Base-by-base conservation (phyloP, 2,113 vertebrate species). In the Upupa epops region DNA sequence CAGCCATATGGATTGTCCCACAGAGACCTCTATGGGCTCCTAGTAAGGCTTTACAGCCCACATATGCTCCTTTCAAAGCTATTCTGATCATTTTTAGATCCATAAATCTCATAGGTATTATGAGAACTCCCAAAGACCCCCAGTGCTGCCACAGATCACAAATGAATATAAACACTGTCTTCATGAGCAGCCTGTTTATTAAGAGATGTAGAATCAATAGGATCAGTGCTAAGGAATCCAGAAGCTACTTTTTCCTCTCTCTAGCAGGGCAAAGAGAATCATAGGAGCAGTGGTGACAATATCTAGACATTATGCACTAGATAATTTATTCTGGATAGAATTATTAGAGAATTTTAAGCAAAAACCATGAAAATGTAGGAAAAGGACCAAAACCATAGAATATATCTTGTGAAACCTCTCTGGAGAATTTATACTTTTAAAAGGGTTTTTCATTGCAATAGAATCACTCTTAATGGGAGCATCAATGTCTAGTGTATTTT, bases 11-110 rank as follows among this genome's bases (percentile, higher is more conserved):
- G 86, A 76, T 90, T 95, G 88, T 96, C 86, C 90, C 93, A 90
- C 88, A 96, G 94, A 95, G 94, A 96, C 92, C 73, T 80, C 93
- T 96, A 88, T 48, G 92, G 94, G 83, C 86, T 92, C 80, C 87
- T 79, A 79, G 70, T 61, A 81, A 82, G 55, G 25, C 54, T 95
- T 77, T 86, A 72, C 92, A 95, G 79, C 21, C 63, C 73, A 82
- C 51, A 61, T 64, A 49, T 20, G 22, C 11, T 84, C 28, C 45
- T 92, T 89, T 88, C 29, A 74, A 87, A 89, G 13, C 10, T 74
- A 40, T 81, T 87, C 68, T 46, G 24, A 49, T 61, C 9, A 26
- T 71, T 85, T 78, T 15, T 52, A 93, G n/a, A 51, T 58, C 26
- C 21, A 73, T 69, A 78, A 70, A 58, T 40, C n/a, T 78, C 48